Base-by-base conservation (phyloP, 2,888 invertebrate genomes). In the Leucophenga maculata region DNA sequence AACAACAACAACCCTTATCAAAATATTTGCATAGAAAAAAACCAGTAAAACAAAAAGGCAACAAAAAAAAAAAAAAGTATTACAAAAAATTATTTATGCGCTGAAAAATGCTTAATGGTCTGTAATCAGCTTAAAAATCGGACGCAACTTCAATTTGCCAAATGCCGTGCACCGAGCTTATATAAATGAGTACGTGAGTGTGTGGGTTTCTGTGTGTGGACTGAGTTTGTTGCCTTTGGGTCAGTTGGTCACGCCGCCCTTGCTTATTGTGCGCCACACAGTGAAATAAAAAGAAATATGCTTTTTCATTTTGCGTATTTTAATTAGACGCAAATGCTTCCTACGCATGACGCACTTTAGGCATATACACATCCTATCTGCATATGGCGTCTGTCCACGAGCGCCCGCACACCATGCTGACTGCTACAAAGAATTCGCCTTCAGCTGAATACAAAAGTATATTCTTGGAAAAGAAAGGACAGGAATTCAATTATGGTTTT, bases 101-200 rank as follows among this genome's bases (percentile, higher is more conserved):
- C 46, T 64, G 62, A 79, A 78, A 78, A 79, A 81, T 83, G 79
- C 79, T 85, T 85, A 85, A 84, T 84, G 83, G 83, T 68, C 77
- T 79, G 84, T 83, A 83, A 83, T 83, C 85, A 82, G 85, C 83
- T 83, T 84, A 83, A 85, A 83, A 85, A 72, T 84, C 81, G 85
- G 77, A 82, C 82, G 83, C 71, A 80, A 80, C 82, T 78, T 83
- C 83, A 80, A 80, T 80, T 80, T 80, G 70, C 78, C 75, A 80
- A 80, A 83, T 82, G 80, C 72, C 18, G 46, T 57, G 67, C 1
- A 20, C 1, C 39, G 39, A 39, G 39, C 39, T 3, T 6, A 39
- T 54, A 32, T 55, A n/a, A 44, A 20, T 54, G 13, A 1, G 55
- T n/a, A 55, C 26, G 55, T 55, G 55, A 14, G 46, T 67, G 46